Evolutionary conservation across 2,113 vertebrate genomes (phyloP).

Genomic region (Oncorhynchus masou): DNA sequence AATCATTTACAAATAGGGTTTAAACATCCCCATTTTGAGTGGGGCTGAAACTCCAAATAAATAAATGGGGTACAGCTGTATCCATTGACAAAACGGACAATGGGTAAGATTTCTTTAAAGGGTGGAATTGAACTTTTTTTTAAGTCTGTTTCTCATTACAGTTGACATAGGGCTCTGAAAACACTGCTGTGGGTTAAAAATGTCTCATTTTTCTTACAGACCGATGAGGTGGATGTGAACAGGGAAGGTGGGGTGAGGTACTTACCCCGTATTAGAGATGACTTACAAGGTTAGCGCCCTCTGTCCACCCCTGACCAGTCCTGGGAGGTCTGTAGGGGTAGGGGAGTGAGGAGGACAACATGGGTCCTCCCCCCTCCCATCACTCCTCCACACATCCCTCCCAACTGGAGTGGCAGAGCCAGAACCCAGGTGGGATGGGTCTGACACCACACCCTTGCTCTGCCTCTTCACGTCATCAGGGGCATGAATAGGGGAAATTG

Average conservation of each 20-base stretch:
- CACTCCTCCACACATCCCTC: slow-evolving; percentile 58
- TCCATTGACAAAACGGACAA: neutral
- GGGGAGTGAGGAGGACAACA: slow-evolving; percentile 51
- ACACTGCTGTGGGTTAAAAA: slow-evolving; percentile 51
- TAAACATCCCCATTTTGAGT: neutral
- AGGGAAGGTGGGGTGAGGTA: slow-evolving; percentile 37
- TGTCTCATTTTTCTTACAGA: slow-evolving; percentile 42
- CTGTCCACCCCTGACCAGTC: slow-evolving; percentile 55
- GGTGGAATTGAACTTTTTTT: neutral
- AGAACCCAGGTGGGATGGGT: slow-evolving; percentile 31
- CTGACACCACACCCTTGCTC: slow-evolving; percentile 3
- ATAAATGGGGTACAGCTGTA: neutral
- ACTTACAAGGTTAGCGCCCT: slow-evolving; percentile 48
- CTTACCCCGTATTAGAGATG: slow-evolving; percentile 62
- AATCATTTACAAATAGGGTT: neutral
- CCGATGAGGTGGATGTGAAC: slow-evolving; percentile 4
- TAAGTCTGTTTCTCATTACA: slow-evolving; percentile 96
- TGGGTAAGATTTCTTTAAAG: neutral
- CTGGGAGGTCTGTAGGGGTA: slow-evolving; percentile 65
- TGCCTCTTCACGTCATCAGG: slow-evolving; percentile 20
- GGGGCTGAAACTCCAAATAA: neutral
- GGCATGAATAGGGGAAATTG: neutral
- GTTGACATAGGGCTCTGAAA: slow-evolving; percentile 73
- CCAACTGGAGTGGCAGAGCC: slow-evolving; percentile 49
- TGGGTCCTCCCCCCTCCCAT: slow-evolving; percentile 50